Conservation (phyloP, 1,140 invertebrate genomes). For the Plectus sambesii region DNA sequence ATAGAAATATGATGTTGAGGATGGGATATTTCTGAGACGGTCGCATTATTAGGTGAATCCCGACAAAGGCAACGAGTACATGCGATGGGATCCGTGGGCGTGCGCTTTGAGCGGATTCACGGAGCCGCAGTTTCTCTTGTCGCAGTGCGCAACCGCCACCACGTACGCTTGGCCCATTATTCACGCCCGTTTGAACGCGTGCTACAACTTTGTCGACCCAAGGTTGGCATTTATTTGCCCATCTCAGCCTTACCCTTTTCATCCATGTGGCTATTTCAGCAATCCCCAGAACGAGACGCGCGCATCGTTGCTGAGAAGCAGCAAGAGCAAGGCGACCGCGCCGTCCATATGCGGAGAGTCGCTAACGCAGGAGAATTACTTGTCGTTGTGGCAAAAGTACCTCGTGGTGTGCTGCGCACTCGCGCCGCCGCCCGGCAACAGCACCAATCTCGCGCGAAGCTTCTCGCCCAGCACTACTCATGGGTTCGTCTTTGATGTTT, state of each 20-base stretch:
- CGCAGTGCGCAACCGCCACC: constrained; percentile 63
- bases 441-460: constrained; percentile 23
- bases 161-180: constrained; percentile 88
- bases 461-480: constrained; percentile 18
- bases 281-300: constrained; percentile 92
- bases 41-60: constrained; percentile 29
- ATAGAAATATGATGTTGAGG: too few relatives aligned
- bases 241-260: constrained; percentile 5
- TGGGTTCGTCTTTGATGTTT: too few relatives aligned
- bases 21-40: too few relatives aligned
- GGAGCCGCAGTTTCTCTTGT: constrained; percentile 50
- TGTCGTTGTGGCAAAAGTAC: constrained; percentile 43
- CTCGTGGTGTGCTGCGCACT: constrained; percentile 40
- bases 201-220: constrained; percentile 87
- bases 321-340: constrained; percentile 41
- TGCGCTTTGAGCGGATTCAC: constrained; percentile 49
- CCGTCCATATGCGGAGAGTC: constrained; percentile 37
- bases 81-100: constrained; percentile 43
- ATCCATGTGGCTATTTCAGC: constrained; percentile 33
- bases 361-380: constrained; percentile 41
- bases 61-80: constrained; percentile 35
- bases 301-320: constrained; percentile 71
- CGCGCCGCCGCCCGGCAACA: constrained; percentile 28
- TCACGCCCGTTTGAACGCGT: constrained; percentile 71
- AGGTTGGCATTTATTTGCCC: constrained; percentile 51